Evolutionary conservation across 2,113 vertebrate species (phyloP).

Genomic region (Cephalopterus ornatus): DNA sequence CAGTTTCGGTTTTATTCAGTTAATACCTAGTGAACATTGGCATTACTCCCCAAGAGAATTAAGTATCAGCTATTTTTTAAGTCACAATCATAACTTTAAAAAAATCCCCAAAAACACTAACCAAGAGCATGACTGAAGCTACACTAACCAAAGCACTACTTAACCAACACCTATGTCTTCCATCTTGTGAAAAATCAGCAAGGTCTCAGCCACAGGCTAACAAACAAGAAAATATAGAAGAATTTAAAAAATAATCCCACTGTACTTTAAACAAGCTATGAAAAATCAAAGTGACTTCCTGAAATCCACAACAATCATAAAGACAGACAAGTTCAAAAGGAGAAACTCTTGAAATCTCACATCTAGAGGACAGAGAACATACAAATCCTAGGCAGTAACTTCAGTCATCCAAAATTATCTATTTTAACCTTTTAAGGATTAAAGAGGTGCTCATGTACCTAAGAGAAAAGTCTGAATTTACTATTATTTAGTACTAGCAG

Average conservation of each 20-base stretch:
- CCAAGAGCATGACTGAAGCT: not conserved
- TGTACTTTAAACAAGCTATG: not conserved
- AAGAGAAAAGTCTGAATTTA: not conserved
- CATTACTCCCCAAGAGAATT: not conserved
- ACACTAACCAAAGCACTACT: not conserved
- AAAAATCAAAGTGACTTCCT: not conserved
- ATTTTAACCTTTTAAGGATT: not conserved
- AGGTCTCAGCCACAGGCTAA: not conserved
- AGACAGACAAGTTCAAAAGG: not conserved
- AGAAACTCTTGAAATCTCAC: not conserved
- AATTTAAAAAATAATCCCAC: not conserved
- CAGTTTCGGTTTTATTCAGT: not conserved
- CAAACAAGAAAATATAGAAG: not conserved
- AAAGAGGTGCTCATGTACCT: not conserved
- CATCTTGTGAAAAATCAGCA: not conserved
- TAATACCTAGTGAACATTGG: not conserved
- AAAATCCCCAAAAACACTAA: not conserved
- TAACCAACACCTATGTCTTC: not conserved
- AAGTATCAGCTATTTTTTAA: not conserved
- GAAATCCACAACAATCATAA: not conserved
- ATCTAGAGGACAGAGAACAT: not conserved
- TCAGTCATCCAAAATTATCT: not conserved
- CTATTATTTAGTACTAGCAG: not conserved
- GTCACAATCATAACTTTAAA: not conserved
- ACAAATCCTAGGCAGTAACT: not conserved